Evolutionary conservation across 2,888 invertebrate genomes (phyloP).

Genomic region (Uropetala carovei): DNA sequence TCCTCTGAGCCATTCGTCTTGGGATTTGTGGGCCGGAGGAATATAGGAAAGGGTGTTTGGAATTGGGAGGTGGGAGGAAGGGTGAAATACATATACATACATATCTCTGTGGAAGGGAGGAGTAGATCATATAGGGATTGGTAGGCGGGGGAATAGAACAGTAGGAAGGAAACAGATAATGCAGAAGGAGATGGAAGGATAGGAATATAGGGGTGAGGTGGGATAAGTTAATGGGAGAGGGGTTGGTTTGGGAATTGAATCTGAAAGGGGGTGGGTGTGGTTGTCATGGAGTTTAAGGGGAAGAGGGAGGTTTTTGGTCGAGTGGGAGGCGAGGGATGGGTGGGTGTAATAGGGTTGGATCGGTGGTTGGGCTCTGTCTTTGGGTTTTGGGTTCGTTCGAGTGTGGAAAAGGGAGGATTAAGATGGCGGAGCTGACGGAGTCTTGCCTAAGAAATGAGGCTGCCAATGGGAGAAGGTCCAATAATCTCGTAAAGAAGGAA

Average conservation of each 20-base stretch:
- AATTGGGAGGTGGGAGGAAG: background rate
- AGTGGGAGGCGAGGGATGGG: background rate
- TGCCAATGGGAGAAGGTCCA: constrained; percentile 34
- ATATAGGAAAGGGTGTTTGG: constrained; percentile 43
- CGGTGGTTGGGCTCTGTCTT: constrained; percentile 35
- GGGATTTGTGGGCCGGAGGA: constrained; percentile 43
- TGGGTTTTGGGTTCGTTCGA: constrained; percentile 33
- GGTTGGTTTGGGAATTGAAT: background rate
- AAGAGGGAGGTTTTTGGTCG: background rate
- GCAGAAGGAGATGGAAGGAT: background rate
- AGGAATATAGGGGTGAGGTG: background rate
- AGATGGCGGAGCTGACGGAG: constrained; percentile 29
- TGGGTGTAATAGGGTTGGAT: background rate
- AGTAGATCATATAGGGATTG: background rate
- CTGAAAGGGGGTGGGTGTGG: background rate
- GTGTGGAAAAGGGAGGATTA: constrained; percentile 24
- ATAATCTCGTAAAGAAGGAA: constrained; percentile 28
- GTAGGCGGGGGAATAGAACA: background rate
- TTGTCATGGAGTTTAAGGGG: background rate
- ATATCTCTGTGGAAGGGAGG: background rate
- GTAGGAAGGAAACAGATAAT: background rate
- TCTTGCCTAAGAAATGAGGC: constrained; percentile 58
- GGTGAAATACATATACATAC: background rate
- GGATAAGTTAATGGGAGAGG: background rate
- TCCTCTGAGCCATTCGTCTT: constrained; percentile 43